These are phyloP conservation scores for Pandemis corylana DNA, from an alignment of 2,888 invertebrate genomes.

Conservation along the genomic window DNA sequence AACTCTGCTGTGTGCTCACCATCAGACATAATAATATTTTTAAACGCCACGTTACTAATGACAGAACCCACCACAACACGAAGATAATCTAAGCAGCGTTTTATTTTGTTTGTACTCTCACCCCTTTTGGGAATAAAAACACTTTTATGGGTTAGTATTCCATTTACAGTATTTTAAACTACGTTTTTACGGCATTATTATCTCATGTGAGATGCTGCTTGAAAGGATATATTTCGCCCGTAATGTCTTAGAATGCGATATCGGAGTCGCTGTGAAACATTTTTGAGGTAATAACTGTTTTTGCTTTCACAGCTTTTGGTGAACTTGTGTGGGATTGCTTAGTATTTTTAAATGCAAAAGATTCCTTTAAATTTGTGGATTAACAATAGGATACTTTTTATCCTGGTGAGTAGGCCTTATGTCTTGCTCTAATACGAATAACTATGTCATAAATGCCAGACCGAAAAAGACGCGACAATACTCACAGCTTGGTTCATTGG, in stretches of 20 bases:
- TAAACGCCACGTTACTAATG: background rate
- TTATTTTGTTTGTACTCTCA: constrained; percentile 59
- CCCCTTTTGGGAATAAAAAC: constrained; percentile 66
- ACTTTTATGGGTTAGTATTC: constrained; percentile 64
- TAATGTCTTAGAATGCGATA: constrained; percentile 33
- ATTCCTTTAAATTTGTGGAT: too few relatives aligned
- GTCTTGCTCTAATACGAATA: too few relatives aligned
- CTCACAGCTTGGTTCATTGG: too few relatives aligned
- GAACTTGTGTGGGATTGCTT: background rate
- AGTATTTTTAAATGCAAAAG: background rate
- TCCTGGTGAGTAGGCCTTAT: too few relatives aligned
- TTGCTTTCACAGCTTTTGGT: constrained; percentile 8
- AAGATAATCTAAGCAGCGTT: background rate
- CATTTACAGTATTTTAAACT: constrained; percentile 65
- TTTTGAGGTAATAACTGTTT: constrained; percentile 29
- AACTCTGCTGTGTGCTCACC: too few relatives aligned
- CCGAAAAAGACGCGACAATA: too few relatives aligned
- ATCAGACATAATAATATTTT: too few relatives aligned
- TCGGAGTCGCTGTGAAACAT: constrained; percentile 27
- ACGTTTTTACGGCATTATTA: constrained; percentile 69
- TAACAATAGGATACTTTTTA: too few relatives aligned
- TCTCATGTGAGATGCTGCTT: constrained; percentile 52
- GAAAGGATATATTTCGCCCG: constrained; percentile 36
- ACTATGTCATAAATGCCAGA: too few relatives aligned
- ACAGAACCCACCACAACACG: constrained; percentile 21